Percentiles rank a stretch among this genome's conserved stretches.
Conservation (phyloP, 1,140 invertebrate species). For the Hesperophylax magnus region DNA sequence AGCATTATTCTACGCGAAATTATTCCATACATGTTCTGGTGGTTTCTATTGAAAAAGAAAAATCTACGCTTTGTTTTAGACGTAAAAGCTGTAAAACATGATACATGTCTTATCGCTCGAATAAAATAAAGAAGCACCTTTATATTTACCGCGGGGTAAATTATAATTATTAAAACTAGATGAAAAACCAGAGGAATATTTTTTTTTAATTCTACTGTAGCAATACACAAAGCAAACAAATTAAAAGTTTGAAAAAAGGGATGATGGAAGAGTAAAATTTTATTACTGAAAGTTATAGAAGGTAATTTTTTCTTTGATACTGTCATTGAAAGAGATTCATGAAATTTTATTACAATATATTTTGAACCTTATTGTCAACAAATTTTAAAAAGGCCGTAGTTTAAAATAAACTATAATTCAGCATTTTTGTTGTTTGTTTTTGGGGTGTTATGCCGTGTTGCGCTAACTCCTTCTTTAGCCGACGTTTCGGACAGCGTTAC, state of each 20-base stretch:
- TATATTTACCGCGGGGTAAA: neutral
- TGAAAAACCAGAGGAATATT: neutral
- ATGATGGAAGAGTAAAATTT: too few species aligned
- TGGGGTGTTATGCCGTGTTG: too few species aligned
- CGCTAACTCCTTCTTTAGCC: too few species aligned
- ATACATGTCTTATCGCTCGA: neutral
- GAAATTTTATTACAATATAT: too few species aligned
- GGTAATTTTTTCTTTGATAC: too few species aligned
- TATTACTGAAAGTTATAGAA: too few species aligned
- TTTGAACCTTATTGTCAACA: too few species aligned
- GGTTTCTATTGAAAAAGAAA: neutral
- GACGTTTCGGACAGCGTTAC: too few species aligned
- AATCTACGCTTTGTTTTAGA: constrained; percentile 17
- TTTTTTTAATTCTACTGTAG: neutral
- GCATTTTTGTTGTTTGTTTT: too few species aligned
- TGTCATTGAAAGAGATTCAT: too few species aligned
- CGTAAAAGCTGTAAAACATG: neutral
- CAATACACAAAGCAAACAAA: neutral
- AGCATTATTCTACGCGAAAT: neutral
- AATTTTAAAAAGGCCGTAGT: too few species aligned
- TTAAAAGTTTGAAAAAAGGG: neutral
- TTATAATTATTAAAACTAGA: neutral
- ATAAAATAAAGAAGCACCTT: neutral
- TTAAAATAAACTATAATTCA: too few species aligned
- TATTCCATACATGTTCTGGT: neutral